Conservation (phyloP, 2,113 vertebrate species). For the Prinia subflava region DNA sequence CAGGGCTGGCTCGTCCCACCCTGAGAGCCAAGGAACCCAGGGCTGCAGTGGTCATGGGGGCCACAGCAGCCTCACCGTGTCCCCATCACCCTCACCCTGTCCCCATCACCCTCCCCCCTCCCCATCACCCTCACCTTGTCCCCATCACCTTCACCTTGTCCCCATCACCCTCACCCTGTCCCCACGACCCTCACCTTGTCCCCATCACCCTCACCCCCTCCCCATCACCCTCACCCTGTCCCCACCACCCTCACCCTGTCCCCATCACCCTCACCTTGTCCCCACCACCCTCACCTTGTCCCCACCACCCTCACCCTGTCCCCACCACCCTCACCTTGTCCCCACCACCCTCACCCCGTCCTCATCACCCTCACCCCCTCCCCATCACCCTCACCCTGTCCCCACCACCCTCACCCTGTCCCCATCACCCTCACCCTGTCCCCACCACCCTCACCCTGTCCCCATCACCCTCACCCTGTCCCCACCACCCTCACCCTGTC, state of each 20-base stretch:
- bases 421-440: accelerated
- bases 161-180: background rate
- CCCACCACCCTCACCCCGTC: background rate
- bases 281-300: background rate
- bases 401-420: accelerated
- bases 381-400: background rate
- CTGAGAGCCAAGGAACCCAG: background rate
- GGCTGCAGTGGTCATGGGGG: background rate
- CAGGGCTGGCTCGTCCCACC: background rate
- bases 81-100: accelerated
- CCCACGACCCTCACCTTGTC: accelerated
- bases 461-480: accelerated
- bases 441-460: background rate
- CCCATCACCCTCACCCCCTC: accelerated
- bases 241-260: accelerated
- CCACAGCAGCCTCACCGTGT: background rate
- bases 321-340: accelerated
- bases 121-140: background rate
- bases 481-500: background rate
- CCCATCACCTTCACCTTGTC: accelerated
- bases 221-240: background rate
- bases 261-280: accelerated
- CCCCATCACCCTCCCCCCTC: accelerated
- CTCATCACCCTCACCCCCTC: accelerated
- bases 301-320: accelerated